These are phyloP conservation scores for Pyralis farinalis DNA, from an alignment of 2,888 invertebrate genomes.

Conservation along the genomic window DNA sequence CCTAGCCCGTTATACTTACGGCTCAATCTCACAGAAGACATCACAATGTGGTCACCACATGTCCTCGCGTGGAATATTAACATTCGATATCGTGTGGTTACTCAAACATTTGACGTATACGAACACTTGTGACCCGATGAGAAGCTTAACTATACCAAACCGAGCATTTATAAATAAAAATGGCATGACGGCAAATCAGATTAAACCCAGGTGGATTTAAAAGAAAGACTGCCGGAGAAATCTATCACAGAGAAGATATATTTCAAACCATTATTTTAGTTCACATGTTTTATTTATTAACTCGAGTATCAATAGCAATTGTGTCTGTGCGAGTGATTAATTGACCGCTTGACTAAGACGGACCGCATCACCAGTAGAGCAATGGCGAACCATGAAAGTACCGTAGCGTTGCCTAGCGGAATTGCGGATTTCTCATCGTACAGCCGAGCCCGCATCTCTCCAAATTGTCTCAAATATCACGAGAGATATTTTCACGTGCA, in stretches of 20 bases:
- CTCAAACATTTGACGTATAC: slow-evolving; percentile 48
- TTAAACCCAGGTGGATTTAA: neutral
- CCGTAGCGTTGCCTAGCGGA: slow-evolving; percentile 74
- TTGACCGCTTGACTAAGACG: slow-evolving; percentile 63
- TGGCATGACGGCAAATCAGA: slow-evolving; percentile 4
- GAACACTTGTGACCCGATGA: slow-evolving; percentile 44
- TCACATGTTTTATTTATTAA: neutral
- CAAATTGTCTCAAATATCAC: slow-evolving; percentile 69
- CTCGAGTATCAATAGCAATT: slow-evolving; percentile 6
- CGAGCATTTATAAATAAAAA: slow-evolving; percentile 30
- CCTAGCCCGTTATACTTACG: slow-evolving; percentile 49
- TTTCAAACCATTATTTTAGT: slow-evolving; percentile 13
- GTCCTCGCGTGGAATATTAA: slow-evolving; percentile 52
- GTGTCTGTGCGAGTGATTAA: slow-evolving; percentile 50
- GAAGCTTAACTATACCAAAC: slow-evolving; percentile 35
- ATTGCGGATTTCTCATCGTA: slow-evolving; percentile 63
- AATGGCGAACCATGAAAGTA: slow-evolving; percentile 63
- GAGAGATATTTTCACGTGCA: slow-evolving; percentile 63
- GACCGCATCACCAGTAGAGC: slow-evolving; percentile 69
- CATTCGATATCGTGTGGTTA: slow-evolving; percentile 59
- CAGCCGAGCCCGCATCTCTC: slow-evolving; percentile 44
- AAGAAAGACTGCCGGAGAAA: neutral
- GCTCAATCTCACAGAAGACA: slow-evolving; percentile 47
- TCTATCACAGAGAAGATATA: neutral
- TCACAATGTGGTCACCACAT: slow-evolving; percentile 57